Base-by-base conservation (phyloP, 2,797 vertebrate species). In the Chelonia mydas region DNA sequence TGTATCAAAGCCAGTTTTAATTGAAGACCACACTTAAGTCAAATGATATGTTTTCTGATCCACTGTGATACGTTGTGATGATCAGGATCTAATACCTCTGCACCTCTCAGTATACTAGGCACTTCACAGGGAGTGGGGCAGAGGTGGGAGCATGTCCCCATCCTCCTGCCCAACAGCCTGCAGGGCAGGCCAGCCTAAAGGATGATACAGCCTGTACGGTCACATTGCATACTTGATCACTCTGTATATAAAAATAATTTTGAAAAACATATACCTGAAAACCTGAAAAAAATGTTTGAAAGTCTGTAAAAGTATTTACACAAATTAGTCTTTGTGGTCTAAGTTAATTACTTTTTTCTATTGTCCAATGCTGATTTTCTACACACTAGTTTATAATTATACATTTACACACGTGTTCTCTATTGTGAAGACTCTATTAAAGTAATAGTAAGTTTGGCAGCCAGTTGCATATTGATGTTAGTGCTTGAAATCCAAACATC, bases 261-360 rank as follows among this genome's bases (percentile, higher is more conserved):
- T 72, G 72, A 94, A 55, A 51, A 47, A 53, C 83, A 11, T 53
- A 37, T 61, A 55, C 33, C 74, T 31, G 27, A 41, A 74, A 91
- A 91, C 80, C 15, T 89, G 83, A 61, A 84, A 41, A 88, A 88
- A 88, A 47, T 88, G 54, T 88, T 79, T 92, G 77, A 87, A 96
- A 76, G 5, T 86, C 23, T 49, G 17, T 83, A 81, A 51, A 95
- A 65, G 3, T 83, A 3, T 91, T 86, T 96, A 86, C 50, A 59
- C 25, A 90, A 57, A 90, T 87, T 61, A 81, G 12, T 65, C n/a
- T 49, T 55, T 81, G 53, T 80, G 41, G 61, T 78, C 6, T 15
- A 72, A 45, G 51, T 89, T 0, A 90, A 83, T 89, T 92, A 2
- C 45, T 51, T 1, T 54, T 74, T 65, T 72, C 19, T 51, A 86